Percentiles rank a stretch among this genome's conserved stretches.
phyloP scores from a whole-genome alignment of 37 sponge, comb jelly and placozoan species.

The Ianthella basta region DNA sequence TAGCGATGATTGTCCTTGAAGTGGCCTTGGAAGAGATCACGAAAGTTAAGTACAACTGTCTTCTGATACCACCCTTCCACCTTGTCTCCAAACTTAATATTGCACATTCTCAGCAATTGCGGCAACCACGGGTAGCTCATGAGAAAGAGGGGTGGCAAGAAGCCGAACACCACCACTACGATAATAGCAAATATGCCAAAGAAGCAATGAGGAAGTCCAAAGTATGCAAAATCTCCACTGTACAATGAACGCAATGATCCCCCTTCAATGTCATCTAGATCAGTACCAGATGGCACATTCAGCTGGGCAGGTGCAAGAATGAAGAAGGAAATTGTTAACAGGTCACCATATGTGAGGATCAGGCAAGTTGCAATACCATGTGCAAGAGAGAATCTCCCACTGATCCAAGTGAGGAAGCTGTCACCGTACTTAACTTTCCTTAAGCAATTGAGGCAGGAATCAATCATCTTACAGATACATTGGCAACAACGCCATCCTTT shows the following conservation, averaged over 20 bases:
- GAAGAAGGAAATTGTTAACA: neutral
- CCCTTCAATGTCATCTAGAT: neutral
- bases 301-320: neutral
- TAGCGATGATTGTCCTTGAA: neutral
- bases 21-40: conserved; percentile 5
- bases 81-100: neutral
- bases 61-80: neutral
- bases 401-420: no score
- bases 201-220: neutral
- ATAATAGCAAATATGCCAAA: neutral
- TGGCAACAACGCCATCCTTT: neutral
- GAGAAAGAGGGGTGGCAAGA: conserved; percentile 1
- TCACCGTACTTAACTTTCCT: no score
- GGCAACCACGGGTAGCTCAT: conserved; percentile 14
- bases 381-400: no score
- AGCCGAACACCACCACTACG: neutral
- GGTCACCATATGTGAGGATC: conserved; percentile 12
- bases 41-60: neutral
- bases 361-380: conserved; percentile 2
- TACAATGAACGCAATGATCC: neutral
- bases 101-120: neutral
- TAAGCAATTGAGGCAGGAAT: no score
- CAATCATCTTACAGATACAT: no score
- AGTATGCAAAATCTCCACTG: neutral
- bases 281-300: neutral